Base-by-base conservation (phyloP, 2,888 invertebrate species). In the Ophonus ardosiacus region DNA sequence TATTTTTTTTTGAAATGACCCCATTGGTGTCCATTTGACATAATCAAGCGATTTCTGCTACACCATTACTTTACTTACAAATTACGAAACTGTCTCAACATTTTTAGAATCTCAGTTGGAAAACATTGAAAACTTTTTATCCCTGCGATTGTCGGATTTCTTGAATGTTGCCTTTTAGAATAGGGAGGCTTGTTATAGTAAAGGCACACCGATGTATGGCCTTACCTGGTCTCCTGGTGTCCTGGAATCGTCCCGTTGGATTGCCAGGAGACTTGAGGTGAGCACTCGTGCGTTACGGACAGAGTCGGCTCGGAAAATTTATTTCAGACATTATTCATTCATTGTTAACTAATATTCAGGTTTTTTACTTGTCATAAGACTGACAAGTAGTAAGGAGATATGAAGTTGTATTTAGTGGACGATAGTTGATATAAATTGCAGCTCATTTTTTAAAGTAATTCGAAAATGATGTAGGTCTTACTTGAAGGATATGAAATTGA, bases 311-410 rank as follows among this genome's bases (percentile, higher is more conserved):
- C 0, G 10, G 43, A 10, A 21, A 74, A 74, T 74, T 74, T 74
- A 74, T 74, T 74, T 74, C 18, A 43, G 17, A 74, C 43, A 74
- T 74, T 74, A 74, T 43, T 74, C 71, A 74, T 13, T 74, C 71
- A 51, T 74, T 74, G 71, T 74, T 40, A 15, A 13, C 8, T 74
- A 74, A 74, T 74, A 43, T 74, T 43, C 40, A 18, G 71, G 43
- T 74, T 43, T 43, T 74, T 74, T 18, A 74, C 43, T 74, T 74
- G 71, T 74, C 13, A 24, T 59, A 31, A 31, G 31, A 31, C 31
- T 31, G 63, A 63, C 63, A 63, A 63, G 63, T n/a, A 63, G 17
- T 63, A 15, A 59, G 17, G 2, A n/a, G 15, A 59, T 56, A 13
- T 21, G 38, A 68, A 24, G 15, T 68, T 68, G 31, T 31, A 51